Base-by-base conservation (phyloP, 2,888 invertebrate species). In the Stenodera caucasica region DNA sequence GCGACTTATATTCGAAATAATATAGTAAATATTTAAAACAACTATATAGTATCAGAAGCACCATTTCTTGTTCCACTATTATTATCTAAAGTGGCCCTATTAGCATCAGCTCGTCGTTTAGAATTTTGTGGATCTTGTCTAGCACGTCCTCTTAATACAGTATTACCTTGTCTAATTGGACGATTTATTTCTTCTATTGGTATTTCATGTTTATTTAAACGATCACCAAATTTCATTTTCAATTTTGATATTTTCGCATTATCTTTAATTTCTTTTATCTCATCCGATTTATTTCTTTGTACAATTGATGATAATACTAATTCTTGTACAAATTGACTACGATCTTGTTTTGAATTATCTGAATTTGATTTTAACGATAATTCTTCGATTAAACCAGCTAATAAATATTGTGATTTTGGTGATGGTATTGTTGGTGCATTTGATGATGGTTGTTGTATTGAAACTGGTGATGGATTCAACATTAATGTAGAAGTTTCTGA, bases 311-410 rank as follows among this genome's bases (percentile, higher is more conserved):
- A 86, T 70, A 90, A 80, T 69, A 90, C 79, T 69, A 90, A 79
- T 78, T 90, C 87, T 80, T 89, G 88, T 65, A 89, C 87, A 81
- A 89, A 90, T 73, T 87, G 82, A 75, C 85, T 85, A 63, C 85
- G 83, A 79, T 89, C 88, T 64, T 86, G 85, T 63, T 85, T 83
- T 71, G 84, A 83, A 70, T 84, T 80, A 70, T 86, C 86, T 59
- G 82, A 75, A 56, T 81, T 81, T 66, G 84, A 82, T 73, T 84
- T 82, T 84, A 75, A 84, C 80, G 78, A 87, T 81, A 78, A 84
- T 82, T 77, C 81, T 84, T 80, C 80, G 50, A 80, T 65, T 58
- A 80, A 68, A 59, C 77, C 77, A 57, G 77, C 74, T 37, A 80
- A 70, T 26, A 80, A 68, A 67, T 78, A 80, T 65, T 79, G 78